phyloP scores from a whole-genome alignment of 2,888 invertebrate genomes.

The Steromphala cineraria region DNA sequence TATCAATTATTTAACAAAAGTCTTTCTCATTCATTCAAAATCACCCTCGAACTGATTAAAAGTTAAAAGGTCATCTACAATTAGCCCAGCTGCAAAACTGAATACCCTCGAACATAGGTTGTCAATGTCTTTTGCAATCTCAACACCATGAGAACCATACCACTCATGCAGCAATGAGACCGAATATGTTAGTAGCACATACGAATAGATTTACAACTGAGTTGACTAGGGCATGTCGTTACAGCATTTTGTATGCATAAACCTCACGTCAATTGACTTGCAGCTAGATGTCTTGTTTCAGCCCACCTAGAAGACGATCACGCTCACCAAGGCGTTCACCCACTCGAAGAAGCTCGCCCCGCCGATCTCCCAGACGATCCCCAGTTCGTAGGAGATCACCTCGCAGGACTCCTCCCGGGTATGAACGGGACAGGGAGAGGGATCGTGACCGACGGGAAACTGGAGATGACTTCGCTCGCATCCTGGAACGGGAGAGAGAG shows the following conservation, averaged over 20 bases:
- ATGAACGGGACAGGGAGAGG: slow-evolving; percentile 30
- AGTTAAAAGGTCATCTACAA: background rate
- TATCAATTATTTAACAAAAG: background rate
- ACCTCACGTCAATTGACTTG: too few relatives aligned
- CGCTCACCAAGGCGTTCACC: slow-evolving; percentile 29
- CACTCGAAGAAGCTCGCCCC: slow-evolving; percentile 22
- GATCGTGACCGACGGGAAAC: slow-evolving; percentile 29
- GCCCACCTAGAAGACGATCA: background rate
- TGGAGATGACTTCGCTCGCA: slow-evolving; percentile 58
- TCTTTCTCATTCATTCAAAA: too few relatives aligned
- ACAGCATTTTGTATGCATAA: too few relatives aligned
- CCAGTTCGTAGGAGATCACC: slow-evolving; percentile 27
- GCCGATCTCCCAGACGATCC: slow-evolving; percentile 26
- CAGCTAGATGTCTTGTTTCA: background rate
- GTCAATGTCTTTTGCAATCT: too few relatives aligned
- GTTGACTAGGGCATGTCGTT: too few relatives aligned
- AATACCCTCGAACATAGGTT: too few relatives aligned
- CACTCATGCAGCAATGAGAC: too few relatives aligned
- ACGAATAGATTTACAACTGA: too few relatives aligned
- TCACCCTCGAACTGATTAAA: background rate
- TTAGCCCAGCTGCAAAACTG: too few relatives aligned
- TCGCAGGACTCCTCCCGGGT: slow-evolving; percentile 23
- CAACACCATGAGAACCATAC: background rate
- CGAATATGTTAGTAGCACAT: too few relatives aligned
- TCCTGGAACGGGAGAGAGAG: slow-evolving; percentile 59